Evolutionary conservation across 2,888 invertebrate genomes (phyloP), one percentile per base, ranked within the genome.

Genomic region (Colletes collaris): DNA sequence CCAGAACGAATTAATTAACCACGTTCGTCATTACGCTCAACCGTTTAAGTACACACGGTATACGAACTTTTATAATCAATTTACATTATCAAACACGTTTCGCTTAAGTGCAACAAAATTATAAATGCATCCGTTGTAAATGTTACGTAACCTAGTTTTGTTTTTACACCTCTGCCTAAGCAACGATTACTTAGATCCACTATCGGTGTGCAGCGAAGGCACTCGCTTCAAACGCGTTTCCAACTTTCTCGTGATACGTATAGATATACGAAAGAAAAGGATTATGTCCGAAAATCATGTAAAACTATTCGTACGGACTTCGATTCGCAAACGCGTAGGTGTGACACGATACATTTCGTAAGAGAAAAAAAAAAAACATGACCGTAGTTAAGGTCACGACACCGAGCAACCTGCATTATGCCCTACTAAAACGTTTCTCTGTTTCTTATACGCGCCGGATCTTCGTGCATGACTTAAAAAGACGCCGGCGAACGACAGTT

Each of bases 381-480:
- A 52, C n/a, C 16, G 55, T 49, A 35, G 19, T 59, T 64, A 78
- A 78, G 77, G 68, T 78, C 68, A 37, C 46, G 50, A 19, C 59
- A 50, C 63, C 55, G 53, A 49, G 46, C 55, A 58, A 55, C 16
- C 35, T 8, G 55, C 55, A 46, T 2, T 27, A 27, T 27, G 58
- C 16, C n/a, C 11, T 35, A 44, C n/a, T 16, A 46, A 53, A 19
- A 59, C 13, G 19, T 60, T 35, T 16, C 46, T 27, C 4, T 55
- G 55, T 46, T 13, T 35, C 35, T 5, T 27, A 50, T n/a, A 11
- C 46, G 58, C 67, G 67, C 16, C 67, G 11, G 49, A 49, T 37
- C 40, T 11, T 49, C 16, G 44, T 27, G 16, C 49, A 59, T 46
- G 35, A 68, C 35, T 46, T 64, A 53, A 53, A 40, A 65, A 27